Evolutionary conservation across 2,797 vertebrate species (phyloP).

Genomic region (Hippopotamyrus pictus): DNA sequence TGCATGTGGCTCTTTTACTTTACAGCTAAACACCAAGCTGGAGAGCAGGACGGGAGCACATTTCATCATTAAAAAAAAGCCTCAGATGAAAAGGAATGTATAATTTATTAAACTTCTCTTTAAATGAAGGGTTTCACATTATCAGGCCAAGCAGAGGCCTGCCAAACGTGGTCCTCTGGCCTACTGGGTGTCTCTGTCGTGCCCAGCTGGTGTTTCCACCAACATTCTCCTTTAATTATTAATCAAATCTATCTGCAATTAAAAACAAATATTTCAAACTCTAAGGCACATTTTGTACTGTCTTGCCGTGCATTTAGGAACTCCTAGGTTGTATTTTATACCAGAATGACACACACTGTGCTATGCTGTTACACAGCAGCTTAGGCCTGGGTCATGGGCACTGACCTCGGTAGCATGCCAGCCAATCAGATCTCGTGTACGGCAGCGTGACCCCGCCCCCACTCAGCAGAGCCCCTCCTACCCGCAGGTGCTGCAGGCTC

Average conservation of each 20-base stretch:
- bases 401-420: background rate
- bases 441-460: background rate
- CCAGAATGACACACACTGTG: background rate
- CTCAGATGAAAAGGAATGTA: background rate
- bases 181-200: background rate
- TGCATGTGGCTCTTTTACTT: background rate
- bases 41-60: background rate
- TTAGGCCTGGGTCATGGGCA: background rate
- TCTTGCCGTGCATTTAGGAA: background rate
- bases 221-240: background rate
- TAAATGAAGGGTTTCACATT: background rate
- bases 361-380: background rate
- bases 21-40: background rate
- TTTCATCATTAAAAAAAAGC: background rate
- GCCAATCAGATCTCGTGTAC: background rate
- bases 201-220: background rate
- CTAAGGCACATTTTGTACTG: background rate
- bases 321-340: background rate
- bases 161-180: background rate
- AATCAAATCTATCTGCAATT: background rate
- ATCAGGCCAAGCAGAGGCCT: background rate
- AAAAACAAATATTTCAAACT: background rate
- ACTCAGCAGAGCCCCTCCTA: conserved; percentile 47
- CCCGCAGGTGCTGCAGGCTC: conserved; percentile 78
- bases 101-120: background rate